These are phyloP conservation scores for Acronicta alni DNA, from an alignment of 2,888 invertebrate species.

Conservation along the genomic window DNA sequence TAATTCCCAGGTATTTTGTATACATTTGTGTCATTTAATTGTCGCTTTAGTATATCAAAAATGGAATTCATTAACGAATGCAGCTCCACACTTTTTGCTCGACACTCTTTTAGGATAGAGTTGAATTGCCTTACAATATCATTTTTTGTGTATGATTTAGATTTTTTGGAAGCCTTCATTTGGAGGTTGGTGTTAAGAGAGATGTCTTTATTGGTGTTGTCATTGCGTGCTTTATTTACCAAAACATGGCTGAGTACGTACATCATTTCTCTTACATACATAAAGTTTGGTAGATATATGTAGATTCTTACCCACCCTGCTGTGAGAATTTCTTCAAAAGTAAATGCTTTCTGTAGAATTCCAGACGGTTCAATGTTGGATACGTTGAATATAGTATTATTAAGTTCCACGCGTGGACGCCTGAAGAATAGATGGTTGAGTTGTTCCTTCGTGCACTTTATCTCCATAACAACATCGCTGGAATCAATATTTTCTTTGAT, in stretches of 20 bases:
- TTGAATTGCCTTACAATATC: neutral
- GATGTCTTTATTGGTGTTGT: neutral
- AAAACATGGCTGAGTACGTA: conserved; percentile 38
- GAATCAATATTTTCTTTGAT: conserved; percentile 26
- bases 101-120: neutral
- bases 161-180: neutral
- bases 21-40: conserved; percentile 32
- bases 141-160: fast-evolving
- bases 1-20: conserved; percentile 50
- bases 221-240: conserved; percentile 36
- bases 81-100: neutral
- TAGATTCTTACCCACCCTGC: conserved; percentile 36
- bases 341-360: conserved; percentile 39
- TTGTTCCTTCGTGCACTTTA: conserved; percentile 66
- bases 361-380: conserved; percentile 42
- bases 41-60: conserved; percentile 45
- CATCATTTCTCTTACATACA: conserved; percentile 15
- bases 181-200: conserved; percentile 3
- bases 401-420: conserved; percentile 57
- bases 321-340: conserved; percentile 29
- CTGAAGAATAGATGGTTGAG: conserved; percentile 66
- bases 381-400: conserved; percentile 69
- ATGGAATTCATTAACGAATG: conserved; percentile 13
- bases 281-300: conserved; percentile 29
- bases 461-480: conserved; percentile 64